phyloP scores from a whole-genome alignment of 2,113 vertebrate genomes.

The Brienomyrus brachyistius region DNA sequence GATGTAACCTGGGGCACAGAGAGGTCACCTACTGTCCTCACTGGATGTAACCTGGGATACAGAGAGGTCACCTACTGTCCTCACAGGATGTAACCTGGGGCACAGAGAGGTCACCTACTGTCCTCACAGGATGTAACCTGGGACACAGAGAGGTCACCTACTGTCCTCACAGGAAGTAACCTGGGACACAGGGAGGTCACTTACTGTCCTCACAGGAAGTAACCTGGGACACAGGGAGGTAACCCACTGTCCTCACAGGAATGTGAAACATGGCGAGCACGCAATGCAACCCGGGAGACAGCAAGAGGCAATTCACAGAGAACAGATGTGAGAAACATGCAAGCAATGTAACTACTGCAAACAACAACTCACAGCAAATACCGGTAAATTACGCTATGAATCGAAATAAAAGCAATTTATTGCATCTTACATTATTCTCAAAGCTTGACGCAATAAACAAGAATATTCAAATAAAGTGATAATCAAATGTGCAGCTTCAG shows the following conservation, averaged over 20 bases:
- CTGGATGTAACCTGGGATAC: too few species aligned
- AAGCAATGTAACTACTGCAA: not conserved
- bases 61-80: too few species aligned
- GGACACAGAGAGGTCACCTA: too few species aligned
- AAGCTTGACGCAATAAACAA: conserved; percentile 10
- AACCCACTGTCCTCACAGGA: not conserved
- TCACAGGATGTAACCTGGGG: too few species aligned
- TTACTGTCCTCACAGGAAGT: not conserved
- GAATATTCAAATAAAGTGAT: not conserved
- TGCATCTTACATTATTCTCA: not conserved
- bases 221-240: not conserved
- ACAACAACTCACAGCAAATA: not conserved
- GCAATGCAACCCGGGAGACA: not conserved
- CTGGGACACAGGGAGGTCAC: not conserved
- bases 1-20: too few species aligned
- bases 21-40: too few species aligned
- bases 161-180: not conserved
- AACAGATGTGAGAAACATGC: not conserved
- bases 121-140: too few species aligned
- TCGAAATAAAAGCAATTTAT: conserved; percentile 5
- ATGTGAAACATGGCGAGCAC: not conserved
- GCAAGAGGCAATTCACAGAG: not conserved
- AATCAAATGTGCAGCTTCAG: conserved; percentile 1
- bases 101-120: too few species aligned
- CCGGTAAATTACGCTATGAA: not conserved